Percentiles rank a stretch among this genome's conserved stretches.
These are phyloP conservation scores for Amphibalanus amphitrite DNA, from an alignment of 1,140 invertebrate genomes.

Conservation along the genomic window DNA sequence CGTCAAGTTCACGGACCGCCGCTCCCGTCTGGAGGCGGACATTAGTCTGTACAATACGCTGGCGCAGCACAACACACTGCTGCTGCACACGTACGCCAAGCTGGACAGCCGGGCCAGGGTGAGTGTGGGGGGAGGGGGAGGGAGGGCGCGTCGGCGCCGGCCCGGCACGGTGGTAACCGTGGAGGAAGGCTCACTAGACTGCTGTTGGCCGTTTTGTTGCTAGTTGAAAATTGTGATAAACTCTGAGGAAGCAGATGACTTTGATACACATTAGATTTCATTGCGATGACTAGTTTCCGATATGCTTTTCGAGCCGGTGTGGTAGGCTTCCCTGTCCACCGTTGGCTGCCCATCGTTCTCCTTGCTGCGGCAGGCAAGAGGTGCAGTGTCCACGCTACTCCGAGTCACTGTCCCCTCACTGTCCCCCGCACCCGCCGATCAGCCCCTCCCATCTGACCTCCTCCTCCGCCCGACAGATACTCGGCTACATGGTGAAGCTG, in stretches of 20 bases:
- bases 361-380: no score
- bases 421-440: no score
- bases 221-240: neutral
- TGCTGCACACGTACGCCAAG: constrained; percentile 33
- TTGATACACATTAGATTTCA: neutral
- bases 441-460: no score
- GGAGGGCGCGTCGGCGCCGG: neutral
- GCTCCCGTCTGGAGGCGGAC: constrained; percentile 35
- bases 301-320: no score
- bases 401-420: no score
- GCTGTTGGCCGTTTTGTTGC: neutral
- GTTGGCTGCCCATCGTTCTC: no score
- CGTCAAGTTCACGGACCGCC: constrained; percentile 35
- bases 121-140: neutral
- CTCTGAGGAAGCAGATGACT: neutral
- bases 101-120: constrained; percentile 36
- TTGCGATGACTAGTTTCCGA: neutral
- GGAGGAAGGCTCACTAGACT: neutral
- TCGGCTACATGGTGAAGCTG: constrained; percentile 39
- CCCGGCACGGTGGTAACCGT: neutral
- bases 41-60: constrained; percentile 43
- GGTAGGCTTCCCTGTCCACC: no score
- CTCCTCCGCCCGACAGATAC: constrained; percentile 20
- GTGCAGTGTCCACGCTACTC: no score
- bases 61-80: constrained; percentile 36